Conservation (phyloP, 35 echinoderm and acorn worm genomes). For the Ophiothrix spiculata region DNA sequence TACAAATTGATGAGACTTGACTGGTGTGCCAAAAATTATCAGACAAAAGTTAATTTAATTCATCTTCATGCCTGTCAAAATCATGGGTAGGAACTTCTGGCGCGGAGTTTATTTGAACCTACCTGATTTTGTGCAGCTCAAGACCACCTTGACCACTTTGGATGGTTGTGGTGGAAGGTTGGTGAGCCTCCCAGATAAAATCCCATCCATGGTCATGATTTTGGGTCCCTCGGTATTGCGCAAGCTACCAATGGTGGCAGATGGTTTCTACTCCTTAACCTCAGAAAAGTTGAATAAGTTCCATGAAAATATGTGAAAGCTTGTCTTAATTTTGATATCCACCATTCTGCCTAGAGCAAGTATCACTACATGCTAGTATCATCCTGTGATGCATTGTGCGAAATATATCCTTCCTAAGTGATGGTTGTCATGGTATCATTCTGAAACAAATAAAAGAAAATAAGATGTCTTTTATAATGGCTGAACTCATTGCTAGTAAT, state of each 20-base stretch:
- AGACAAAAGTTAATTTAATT: no score
- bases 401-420: background rate
- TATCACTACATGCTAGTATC: background rate
- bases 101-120: no score
- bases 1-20: no score
- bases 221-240: no score
- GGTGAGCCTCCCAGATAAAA: constrained; percentile 68
- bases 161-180: constrained; percentile 73
- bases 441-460: background rate
- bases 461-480: no score
- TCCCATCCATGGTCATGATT: constrained; percentile 65
- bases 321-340: background rate
- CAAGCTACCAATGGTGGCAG: background rate
- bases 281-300: background rate
- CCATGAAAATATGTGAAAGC: background rate
- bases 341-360: background rate
- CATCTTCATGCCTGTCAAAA: no score
- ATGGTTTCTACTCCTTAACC: background rate
- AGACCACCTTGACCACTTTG: constrained; percentile 77
- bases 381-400: background rate
- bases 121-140: constrained; percentile 94
- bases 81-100: no score
- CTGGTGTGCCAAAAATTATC: no score
- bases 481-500: no score
- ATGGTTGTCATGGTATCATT: background rate